These are phyloP conservation scores for Calliphora vicina DNA, from an alignment of 1,140 invertebrate species.

Conservation along the genomic window DNA sequence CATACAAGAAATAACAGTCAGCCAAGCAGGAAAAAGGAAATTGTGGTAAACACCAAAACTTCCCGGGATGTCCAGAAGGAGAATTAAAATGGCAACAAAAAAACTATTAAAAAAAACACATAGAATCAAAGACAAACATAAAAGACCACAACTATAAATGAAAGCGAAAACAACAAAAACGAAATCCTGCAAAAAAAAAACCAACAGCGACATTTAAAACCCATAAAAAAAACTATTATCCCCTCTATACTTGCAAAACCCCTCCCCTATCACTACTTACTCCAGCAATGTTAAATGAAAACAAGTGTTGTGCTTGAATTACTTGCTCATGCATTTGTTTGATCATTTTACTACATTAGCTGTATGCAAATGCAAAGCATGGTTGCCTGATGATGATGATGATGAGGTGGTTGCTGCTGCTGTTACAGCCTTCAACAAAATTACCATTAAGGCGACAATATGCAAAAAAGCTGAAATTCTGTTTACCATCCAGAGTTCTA, in stretches of 20 bases:
- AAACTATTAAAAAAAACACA: not conserved
- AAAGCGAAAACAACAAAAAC: not conserved
- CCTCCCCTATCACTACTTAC: not conserved
- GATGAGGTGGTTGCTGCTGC: not conserved
- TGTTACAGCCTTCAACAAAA: not conserved
- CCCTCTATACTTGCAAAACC: not conserved
- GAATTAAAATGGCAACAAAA: not conserved
- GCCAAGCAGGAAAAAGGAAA: slow-evolving; percentile 32
- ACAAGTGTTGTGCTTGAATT: not conserved
- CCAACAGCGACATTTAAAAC: not conserved
- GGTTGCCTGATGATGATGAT: not conserved
- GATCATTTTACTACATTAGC: no score
- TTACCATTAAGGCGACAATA: slow-evolving; percentile 23
- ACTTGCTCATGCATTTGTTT: no score
- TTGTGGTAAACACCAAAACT: slow-evolving; percentile 31
- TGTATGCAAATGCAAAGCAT: no score
- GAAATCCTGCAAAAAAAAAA: no score
- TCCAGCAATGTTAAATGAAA: not conserved
- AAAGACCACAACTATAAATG: not conserved
- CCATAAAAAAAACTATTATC: not conserved
- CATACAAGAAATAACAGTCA: slow-evolving; percentile 12
- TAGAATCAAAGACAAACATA: not conserved
- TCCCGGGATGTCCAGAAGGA: slow-evolving; percentile 3
- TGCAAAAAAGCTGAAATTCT: not conserved
- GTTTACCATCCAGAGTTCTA: no score